These are phyloP conservation scores for Drosophila arawakana DNA, from an alignment of 1,140 invertebrate genomes.

Conservation along the genomic window DNA sequence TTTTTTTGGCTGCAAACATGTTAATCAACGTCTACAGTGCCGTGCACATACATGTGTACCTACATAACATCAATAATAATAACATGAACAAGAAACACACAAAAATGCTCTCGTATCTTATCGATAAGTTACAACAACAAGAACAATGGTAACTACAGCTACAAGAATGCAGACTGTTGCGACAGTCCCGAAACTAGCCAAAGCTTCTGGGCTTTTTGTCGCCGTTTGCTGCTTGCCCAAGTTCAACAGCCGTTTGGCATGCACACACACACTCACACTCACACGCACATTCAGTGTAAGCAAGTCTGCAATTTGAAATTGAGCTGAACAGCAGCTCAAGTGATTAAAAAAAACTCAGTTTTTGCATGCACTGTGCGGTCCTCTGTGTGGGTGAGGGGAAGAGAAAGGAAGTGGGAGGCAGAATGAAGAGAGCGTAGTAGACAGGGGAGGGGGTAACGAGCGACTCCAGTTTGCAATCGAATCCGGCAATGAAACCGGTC, in stretches of 20 bases:
- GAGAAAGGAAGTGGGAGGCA: not conserved
- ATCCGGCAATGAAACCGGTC: conserved; percentile 41
- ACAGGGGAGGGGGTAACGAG: not conserved
- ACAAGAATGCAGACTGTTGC: conserved; percentile 21
- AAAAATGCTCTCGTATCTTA: conserved; percentile 29
- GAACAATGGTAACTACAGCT: not conserved
- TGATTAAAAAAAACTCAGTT: conserved; percentile 28
- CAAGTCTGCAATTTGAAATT: conserved; percentile 31
- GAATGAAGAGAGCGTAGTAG: too few species aligned
- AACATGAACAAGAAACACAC: not conserved
- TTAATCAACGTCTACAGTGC: conserved; percentile 12
- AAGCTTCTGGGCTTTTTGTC: conserved; percentile 28
- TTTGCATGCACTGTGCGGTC: not conserved
- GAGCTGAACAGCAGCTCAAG: conserved; percentile 7
- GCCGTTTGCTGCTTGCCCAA: conserved; percentile 20
- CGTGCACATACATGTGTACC: not conserved
- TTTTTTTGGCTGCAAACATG: conserved; percentile 12
- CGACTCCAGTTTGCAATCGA: conserved; percentile 37
- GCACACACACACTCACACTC: conserved; percentile 4
- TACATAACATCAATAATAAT: conserved; percentile 12
- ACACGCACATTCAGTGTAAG: conserved; percentile 10
- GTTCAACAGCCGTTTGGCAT: conserved; percentile 30
- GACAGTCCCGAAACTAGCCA: conserved; percentile 11
- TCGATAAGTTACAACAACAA: conserved; percentile 31
- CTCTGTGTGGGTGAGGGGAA: not conserved